Evolutionary conservation across 2,113 vertebrate species (phyloP), one percentile per base, ranked within the genome.

Genomic region (Pitta sordida): DNA sequence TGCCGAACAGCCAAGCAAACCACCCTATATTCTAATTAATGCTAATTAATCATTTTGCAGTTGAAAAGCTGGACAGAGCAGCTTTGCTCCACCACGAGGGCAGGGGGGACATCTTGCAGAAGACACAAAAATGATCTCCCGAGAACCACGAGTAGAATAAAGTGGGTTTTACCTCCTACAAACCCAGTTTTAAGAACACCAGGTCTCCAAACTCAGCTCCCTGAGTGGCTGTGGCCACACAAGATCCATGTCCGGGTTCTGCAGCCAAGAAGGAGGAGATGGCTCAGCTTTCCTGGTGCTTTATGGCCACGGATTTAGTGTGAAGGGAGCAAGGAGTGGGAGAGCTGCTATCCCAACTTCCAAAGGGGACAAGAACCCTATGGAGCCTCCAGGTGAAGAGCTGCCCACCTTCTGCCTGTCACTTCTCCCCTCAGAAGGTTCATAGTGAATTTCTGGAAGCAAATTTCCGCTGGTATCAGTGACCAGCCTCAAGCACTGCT

Each of bases 121-220:
- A n/a, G n/a, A 11, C 39, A 10, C 39, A 41, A 10, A 41, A 14
- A 41, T 41, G 39, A 14, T 41, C 39, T 41, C 11, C 29, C n/a
- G 49, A 59, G 14, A 68, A 53, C 39, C 17, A 49, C 76, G 63
- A 70, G 43, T 9, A 59, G 63, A 37, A 39, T 8, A 41, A 20
- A 9, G 23, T 39, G 36, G 0, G 6, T 41, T 76, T 43, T 11
- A 11, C 27, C 20, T 36, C 30, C 8, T 4, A 4, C 6, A 69
- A 74, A 59, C 3, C 9, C 46, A 73, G 2, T 8, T 55, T 11
- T 11, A 43, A 27, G 55, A 73, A 39, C 86, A 74, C 5, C 21
- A 32, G 26, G 30, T 23, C 44, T 64, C 23, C 21, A 4, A 60
- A 14, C 43, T 58, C 53, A 63, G 29, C 21, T 67, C n/a, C 27